Evolutionary conservation across 1,140 invertebrate species (phyloP), one percentile per base, ranked within the genome.

Genomic region (Eumeta japonica): DNA sequence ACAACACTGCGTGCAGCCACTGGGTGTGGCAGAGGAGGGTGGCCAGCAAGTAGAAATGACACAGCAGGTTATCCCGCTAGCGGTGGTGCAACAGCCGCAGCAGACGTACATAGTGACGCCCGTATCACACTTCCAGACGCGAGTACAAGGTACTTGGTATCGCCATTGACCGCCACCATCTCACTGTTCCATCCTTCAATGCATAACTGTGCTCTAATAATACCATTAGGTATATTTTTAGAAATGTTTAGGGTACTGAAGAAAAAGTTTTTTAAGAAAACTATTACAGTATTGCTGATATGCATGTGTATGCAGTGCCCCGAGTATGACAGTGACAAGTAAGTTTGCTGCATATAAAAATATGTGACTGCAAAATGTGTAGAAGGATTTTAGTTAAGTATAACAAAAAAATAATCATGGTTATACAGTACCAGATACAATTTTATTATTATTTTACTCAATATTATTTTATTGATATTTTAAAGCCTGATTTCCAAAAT

Each of bases 21-120:
- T 77, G 5, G 70, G 66, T 12, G 77, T 75, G 10, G 50, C 59
- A 0, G 75, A 76, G 29, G 72, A 75, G 5, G 60, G 50, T 7
- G 66, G 62, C 1, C 73, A 76, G 41, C 75, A 72, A 27, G 72
- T 79, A 17, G 77, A 80, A 51, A 81, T 81, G 66, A 76, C 79
- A 16, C 79, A 82, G 43, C 79, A 82, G 61, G 79, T 82, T 3
- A 82, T 82, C 40, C 80, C 81, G 0, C 45, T 82, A n/a, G 79
- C 81, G 10, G 78, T 82, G 11, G 76, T 80, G 5, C 77, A 79
- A 48, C 75, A 79, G 43, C 74, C 76, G 11, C 79, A 77, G 46
- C 78, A 79, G 48, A 73, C 80, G 0, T 82, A 81, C 56, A 68
- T 83, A 39, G 79, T 82, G 2, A 81, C 81, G 4, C 81, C 81